Percentiles rank a stretch among this genome's conserved stretches.
phyloP scores from a whole-genome alignment of 2,113 vertebrate species.

The Emydura subglobosa region DNA sequence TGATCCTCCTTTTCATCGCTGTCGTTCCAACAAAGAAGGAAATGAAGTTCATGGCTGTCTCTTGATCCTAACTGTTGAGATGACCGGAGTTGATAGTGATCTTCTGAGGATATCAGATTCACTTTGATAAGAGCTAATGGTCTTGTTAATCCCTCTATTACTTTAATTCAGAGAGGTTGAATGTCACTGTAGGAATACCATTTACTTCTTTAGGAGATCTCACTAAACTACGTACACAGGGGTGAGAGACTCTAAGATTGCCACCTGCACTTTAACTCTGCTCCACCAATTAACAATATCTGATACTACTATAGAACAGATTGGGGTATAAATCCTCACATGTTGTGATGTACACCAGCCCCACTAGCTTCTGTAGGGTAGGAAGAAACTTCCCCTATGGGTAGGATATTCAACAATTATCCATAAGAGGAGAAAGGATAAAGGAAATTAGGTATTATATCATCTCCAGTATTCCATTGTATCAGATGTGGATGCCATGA shows the following conservation, averaged over 20 bases:
- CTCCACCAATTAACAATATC: constrained; percentile 57
- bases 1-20: background rate
- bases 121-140: background rate
- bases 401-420: constrained; percentile 59
- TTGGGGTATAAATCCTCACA: constrained; percentile 59
- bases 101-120: constrained; percentile 24
- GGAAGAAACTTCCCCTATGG: constrained; percentile 61
- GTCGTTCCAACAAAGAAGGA: background rate
- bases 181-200: background rate
- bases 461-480: constrained; percentile 50
- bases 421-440: constrained; percentile 45
- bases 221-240: constrained; percentile 60
- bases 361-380: constrained; percentile 54
- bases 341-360: constrained; percentile 63
- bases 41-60: background rate
- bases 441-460: constrained; percentile 60
- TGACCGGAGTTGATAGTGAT: constrained; percentile 21
- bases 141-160: constrained; percentile 8
- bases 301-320: constrained; percentile 46
- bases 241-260: constrained; percentile 55
- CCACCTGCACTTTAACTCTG: constrained; percentile 60
- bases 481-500: constrained; percentile 65
- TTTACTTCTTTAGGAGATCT: constrained; percentile 46
- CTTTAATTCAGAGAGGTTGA: background rate
- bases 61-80: constrained; percentile 15